phyloP scores from a whole-genome alignment of 2,113 vertebrate species.

The Centrocercus urophasianus region DNA sequence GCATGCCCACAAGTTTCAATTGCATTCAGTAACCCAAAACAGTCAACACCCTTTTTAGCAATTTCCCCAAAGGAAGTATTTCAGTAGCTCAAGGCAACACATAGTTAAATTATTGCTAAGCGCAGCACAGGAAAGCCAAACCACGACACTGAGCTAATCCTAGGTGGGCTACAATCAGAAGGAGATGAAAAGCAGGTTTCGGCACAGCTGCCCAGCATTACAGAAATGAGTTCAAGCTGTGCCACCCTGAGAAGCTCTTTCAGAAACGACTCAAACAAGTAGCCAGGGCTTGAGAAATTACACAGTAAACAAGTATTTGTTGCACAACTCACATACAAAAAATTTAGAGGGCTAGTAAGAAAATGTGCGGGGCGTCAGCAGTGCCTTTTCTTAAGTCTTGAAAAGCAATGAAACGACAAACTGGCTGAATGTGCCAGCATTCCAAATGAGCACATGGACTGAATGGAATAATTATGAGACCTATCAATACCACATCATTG shows the following conservation, averaged over 20 bases:
- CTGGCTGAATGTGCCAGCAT: neutral
- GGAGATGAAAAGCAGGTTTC: neutral
- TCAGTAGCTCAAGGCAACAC: neutral
- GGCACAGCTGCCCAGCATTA: rapidly evolving
- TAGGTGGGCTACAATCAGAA: neutral
- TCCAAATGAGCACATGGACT: neutral
- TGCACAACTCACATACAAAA: neutral
- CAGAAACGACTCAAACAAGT: neutral
- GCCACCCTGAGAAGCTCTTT: neutral
- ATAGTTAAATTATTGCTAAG: neutral
- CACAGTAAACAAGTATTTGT: neutral
- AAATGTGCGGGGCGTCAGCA: neutral
- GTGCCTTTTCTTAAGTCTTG: neutral
- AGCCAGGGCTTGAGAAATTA: rapidly evolving
- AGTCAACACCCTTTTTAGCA: neutral
- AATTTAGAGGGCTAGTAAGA: neutral
- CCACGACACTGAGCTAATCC: rapidly evolving
- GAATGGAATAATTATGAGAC: neutral
- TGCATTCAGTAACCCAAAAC: neutral
- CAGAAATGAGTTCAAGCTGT: rapidly evolving
- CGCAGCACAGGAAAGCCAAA: neutral
- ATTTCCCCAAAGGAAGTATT: neutral
- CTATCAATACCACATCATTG: neutral
- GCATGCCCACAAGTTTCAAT: neutral
- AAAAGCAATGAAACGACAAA: neutral